Conservation (phyloP, 2,888 invertebrate genomes). For the Lycocerus yunnanus region DNA sequence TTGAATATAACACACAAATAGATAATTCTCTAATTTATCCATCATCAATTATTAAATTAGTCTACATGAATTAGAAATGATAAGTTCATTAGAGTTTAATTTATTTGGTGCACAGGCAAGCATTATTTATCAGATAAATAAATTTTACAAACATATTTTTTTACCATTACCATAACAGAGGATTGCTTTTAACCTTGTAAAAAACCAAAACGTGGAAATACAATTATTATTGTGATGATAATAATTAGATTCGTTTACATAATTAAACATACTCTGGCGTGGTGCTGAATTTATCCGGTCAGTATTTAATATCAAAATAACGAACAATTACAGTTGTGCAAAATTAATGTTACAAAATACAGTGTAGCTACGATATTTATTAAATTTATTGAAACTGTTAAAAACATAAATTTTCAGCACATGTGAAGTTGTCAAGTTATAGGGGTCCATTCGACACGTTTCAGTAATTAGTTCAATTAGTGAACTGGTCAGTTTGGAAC, state of each 20-base stretch:
- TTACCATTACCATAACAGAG: background rate
- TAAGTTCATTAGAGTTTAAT: background rate
- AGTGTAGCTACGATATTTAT: slow-evolving; percentile 42
- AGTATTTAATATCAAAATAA: background rate
- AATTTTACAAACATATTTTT: too few species aligned
- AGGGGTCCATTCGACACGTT: slow-evolving; percentile 53
- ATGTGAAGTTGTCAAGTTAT: slow-evolving; percentile 55
- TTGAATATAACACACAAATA: slow-evolving; percentile 22
- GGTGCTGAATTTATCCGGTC: background rate
- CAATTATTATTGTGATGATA: background rate
- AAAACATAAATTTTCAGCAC: slow-evolving; percentile 55
- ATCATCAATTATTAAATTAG: slow-evolving; percentile 28
- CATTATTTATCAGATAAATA: too few species aligned
- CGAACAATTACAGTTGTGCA: background rate
- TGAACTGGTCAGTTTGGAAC: slow-evolving; percentile 48
- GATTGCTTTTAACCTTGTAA: background rate
- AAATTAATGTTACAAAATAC: background rate
- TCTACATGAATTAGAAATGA: background rate
- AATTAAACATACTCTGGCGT: background rate
- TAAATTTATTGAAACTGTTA: slow-evolving; percentile 55
- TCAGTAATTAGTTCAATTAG: slow-evolving; percentile 56
- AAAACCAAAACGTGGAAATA: background rate
- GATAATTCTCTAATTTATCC: slow-evolving; percentile 27
- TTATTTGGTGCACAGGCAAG: background rate
- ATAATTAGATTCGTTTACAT: background rate